phyloP scores from a whole-genome alignment of 2,797 vertebrate species.

The Ciconia nigra region DNA sequence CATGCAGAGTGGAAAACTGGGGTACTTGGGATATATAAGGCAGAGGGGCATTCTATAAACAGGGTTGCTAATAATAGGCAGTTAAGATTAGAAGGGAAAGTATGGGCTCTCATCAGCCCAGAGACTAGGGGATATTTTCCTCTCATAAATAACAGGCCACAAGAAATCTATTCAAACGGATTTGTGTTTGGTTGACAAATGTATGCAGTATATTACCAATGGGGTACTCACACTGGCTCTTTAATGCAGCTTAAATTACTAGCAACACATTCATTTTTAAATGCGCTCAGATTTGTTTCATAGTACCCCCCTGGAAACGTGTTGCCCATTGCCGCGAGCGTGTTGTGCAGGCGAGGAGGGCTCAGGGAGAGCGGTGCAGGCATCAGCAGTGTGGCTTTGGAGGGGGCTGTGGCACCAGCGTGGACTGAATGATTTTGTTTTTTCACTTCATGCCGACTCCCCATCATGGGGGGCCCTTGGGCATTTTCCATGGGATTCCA shows the following conservation, averaged over 20 bases:
- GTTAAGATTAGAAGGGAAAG: not conserved
- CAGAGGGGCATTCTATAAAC: not conserved
- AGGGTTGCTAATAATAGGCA: not conserved
- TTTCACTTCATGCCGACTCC: not conserved
- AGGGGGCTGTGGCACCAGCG: not conserved
- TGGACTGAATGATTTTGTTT: not conserved
- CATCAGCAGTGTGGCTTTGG: not conserved
- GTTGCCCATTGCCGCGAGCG: rapidly evolving
- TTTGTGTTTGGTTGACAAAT: not conserved
- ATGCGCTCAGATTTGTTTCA: not conserved
- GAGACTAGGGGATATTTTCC: not conserved
- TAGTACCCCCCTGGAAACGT: not conserved
- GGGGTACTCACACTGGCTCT: not conserved
- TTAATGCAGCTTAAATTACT: not conserved
- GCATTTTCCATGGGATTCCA: not conserved
- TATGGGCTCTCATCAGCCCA: not conserved
- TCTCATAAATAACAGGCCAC: not conserved
- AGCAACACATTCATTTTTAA: not conserved
- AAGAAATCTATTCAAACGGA: not conserved
- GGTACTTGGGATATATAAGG: not conserved
- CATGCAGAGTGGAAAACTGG: not conserved
- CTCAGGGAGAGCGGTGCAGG: not conserved
- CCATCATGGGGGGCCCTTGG: not conserved
- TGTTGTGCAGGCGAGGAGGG: not conserved
- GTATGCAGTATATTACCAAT: not conserved